Conservation (phyloP, 2,797 vertebrate genomes). For the Percopsis omiscomaycus region DNA sequence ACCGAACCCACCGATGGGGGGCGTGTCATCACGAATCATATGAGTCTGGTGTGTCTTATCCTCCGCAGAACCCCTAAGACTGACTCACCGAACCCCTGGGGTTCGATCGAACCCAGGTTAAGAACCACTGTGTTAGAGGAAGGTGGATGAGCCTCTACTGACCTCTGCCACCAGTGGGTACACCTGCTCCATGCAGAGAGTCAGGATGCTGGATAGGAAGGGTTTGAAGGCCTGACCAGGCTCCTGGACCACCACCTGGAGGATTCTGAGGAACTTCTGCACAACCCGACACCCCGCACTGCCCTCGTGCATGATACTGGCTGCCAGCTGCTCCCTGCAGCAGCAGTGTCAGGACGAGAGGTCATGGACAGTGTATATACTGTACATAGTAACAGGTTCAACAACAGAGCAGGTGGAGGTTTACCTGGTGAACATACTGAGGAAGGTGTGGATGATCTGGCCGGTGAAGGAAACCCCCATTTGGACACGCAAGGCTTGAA, state of each 20-base stretch:
- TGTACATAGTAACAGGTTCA: too few species aligned
- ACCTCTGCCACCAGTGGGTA: conserved; percentile 97
- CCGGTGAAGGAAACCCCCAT: conserved; percentile 98
- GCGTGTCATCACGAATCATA: too few species aligned
- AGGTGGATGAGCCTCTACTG: conserved; percentile 30
- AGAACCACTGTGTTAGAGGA: too few species aligned
- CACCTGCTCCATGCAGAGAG: conserved; percentile 97
- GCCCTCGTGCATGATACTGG: conserved; percentile 95
- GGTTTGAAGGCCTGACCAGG: conserved; percentile 97
- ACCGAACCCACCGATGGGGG: too few species aligned
- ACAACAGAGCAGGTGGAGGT: background rate
- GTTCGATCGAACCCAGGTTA: too few species aligned
- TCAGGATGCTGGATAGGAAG: conserved; percentile 93
- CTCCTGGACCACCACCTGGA: conserved; percentile 96
- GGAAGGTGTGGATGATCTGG: conserved; percentile 97
- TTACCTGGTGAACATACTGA: conserved; percentile 94
- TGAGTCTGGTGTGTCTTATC: too few species aligned
- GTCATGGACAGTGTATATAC: too few species aligned
- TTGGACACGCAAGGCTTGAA: conserved; percentile 94
- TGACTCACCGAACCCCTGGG: too few species aligned
- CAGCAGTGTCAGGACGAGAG: background rate
- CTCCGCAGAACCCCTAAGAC: too few species aligned
- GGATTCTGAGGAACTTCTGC: conserved; percentile 95
- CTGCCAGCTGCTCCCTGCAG: conserved; percentile 91
- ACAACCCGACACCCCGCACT: conserved; percentile 94